These are phyloP conservation scores for Hydractinia echinata DNA, from an alignment of 30 jellyfish, hydroid and myxozoan genomes.

Conservation along the genomic window DNA sequence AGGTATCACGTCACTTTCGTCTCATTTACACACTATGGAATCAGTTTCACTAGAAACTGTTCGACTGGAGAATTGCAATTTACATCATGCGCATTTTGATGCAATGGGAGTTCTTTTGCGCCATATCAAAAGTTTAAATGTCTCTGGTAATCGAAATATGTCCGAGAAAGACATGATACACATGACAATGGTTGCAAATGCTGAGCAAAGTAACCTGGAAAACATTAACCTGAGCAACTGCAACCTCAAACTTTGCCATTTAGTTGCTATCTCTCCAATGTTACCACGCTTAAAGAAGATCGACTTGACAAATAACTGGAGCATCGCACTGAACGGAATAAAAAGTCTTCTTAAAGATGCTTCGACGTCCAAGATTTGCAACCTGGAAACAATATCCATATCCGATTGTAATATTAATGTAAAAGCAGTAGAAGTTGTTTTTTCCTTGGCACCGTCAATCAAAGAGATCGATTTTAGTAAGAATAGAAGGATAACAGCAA, in stretches of 20 bases:
- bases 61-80: background rate
- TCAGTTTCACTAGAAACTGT: constrained; percentile 1
- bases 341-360: too few relatives aligned
- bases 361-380: too few relatives aligned
- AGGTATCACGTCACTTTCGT: background rate
- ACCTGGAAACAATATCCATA: too few relatives aligned
- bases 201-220: background rate
- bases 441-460: too few relatives aligned
- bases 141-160: background rate
- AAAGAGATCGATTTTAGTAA: too few relatives aligned
- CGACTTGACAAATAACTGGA: background rate
- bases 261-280: background rate
- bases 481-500: too few relatives aligned
- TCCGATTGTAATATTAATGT: too few relatives aligned
- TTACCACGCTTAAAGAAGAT: background rate
- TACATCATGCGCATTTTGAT: constrained; percentile 6
- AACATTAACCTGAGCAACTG: background rate
- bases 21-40: background rate
- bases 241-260: background rate
- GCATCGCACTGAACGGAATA: background rate
- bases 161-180: background rate
- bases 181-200: background rate
- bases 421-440: too few relatives aligned
- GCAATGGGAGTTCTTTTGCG: background rate
- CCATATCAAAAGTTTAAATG: background rate